These are phyloP conservation scores for Adelges cooleyi DNA, from an alignment of 1,140 invertebrate genomes.

Conservation along the genomic window DNA sequence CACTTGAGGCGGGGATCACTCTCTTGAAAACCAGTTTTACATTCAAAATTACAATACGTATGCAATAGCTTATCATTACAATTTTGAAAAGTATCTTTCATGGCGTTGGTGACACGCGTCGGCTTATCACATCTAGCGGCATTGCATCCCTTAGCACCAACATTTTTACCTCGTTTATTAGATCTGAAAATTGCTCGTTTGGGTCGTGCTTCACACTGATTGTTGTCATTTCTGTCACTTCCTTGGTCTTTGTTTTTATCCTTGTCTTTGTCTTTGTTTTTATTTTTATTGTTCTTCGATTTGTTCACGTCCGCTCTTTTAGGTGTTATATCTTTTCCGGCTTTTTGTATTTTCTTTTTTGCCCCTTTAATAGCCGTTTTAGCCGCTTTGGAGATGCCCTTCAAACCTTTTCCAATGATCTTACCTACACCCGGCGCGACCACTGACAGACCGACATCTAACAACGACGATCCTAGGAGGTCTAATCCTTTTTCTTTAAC, in stretches of 20 bases:
- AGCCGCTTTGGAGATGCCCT: constrained; percentile 3
- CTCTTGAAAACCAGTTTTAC: neutral
- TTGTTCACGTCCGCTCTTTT: constrained; percentile 7
- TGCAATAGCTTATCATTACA: neutral
- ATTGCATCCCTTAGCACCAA: neutral
- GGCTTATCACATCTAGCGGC: neutral
- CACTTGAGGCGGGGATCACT: neutral
- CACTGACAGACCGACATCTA: constrained; percentile 23
- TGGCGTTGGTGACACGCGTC: neutral
- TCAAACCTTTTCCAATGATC: constrained; percentile 21
- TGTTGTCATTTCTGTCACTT: too few species aligned
- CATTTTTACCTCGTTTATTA: too few species aligned
- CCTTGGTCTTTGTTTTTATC: neutral
- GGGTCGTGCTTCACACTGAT: neutral
- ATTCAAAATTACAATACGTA: neutral
- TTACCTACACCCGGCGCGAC: constrained; percentile 19
- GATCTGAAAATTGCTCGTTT: neutral
- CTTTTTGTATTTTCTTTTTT: neutral
- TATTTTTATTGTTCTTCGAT: neutral
- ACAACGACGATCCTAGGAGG: neutral
- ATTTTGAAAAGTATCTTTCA: neutral
- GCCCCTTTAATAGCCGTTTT: neutral
- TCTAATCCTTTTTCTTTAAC: constrained; percentile 25
- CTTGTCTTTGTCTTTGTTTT: neutral
- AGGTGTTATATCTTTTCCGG: neutral